Conservation (phyloP, 2,797 vertebrate genomes). For the Macroramphosus scolopax region DNA sequence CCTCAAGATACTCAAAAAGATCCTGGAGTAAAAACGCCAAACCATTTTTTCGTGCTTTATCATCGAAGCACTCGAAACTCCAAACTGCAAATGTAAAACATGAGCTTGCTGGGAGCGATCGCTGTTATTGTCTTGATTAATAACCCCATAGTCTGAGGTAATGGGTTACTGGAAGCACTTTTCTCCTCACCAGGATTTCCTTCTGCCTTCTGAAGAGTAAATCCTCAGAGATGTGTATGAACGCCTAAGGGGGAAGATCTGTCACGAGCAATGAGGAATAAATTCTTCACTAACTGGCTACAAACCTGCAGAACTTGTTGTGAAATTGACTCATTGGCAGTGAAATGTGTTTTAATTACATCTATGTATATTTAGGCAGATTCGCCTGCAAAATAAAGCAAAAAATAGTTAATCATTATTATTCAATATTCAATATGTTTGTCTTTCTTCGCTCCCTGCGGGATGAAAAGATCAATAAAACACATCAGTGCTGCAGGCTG, state of each 20-base stretch:
- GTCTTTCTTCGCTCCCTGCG: constrained; percentile 9
- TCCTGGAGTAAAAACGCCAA: constrained; percentile 23
- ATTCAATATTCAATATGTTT: background rate
- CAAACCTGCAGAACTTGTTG: constrained; percentile 29
- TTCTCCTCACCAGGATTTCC: constrained; percentile 32
- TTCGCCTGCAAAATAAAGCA: constrained; percentile 18
- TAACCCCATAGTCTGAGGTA: constrained; percentile 44
- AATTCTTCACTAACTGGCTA: constrained; percentile 47
- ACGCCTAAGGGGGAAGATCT: constrained; percentile 37
- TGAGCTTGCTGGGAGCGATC: constrained; percentile 25
- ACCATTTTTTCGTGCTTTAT: constrained; percentile 13
- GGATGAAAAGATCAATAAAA: constrained; percentile 44
- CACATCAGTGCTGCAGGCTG: constrained; percentile 17
- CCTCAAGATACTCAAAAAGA: too few relatives aligned
- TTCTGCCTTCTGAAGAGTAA: constrained; percentile 33
- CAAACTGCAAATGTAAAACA: constrained; percentile 41
- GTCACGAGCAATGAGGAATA: constrained; percentile 45
- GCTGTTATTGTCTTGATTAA: constrained; percentile 59
- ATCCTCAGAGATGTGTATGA: constrained; percentile 38
- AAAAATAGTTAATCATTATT: constrained; percentile 30
- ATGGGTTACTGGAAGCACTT: constrained; percentile 43
- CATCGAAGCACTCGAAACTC: constrained; percentile 6
- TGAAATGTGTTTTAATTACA: constrained; percentile 41
- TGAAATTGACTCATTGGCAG: constrained; percentile 17
- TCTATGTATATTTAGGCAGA: constrained; percentile 15